These are phyloP conservation scores for Acestrorhynchus altus DNA, from an alignment of 2,797 vertebrate species.

Conservation along the genomic window DNA sequence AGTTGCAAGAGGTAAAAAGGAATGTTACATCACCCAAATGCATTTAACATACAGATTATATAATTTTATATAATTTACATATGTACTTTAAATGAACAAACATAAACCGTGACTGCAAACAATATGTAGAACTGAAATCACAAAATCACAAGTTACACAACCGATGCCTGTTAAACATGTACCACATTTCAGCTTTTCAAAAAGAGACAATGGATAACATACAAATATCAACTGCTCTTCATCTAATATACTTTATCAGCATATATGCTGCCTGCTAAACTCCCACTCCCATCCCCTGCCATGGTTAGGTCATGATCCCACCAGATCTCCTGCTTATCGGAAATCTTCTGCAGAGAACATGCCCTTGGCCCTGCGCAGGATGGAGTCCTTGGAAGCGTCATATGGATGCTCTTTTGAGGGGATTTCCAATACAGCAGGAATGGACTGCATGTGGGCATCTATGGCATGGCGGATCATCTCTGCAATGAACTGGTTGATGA, in stretches of 20 bases:
- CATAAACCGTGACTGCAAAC: not conserved
- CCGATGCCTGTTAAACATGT: not conserved
- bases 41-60: not conserved
- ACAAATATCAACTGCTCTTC: not conserved
- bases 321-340: slow-evolving; percentile 72
- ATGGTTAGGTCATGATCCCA: not conserved
- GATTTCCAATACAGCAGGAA: slow-evolving; percentile 92
- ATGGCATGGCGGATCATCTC: slow-evolving; percentile 96
- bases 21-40: not conserved
- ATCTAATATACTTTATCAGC: not conserved
- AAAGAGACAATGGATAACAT: slow-evolving; percentile 5
- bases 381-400: slow-evolving; percentile 93
- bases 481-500: slow-evolving; percentile 94
- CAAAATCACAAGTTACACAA: not conserved
- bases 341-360: slow-evolving; percentile 94
- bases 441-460: slow-evolving; percentile 88
- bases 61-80: not conserved
- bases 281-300: not conserved
- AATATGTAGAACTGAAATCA: not conserved
- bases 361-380: slow-evolving; percentile 90
- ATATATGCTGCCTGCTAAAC: not conserved
- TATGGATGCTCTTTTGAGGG: slow-evolving; percentile 97
- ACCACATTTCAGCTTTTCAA: not conserved
- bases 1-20: not conserved
- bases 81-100: not conserved